Evolutionary conservation across 2,113 vertebrate species (phyloP).

Genomic region (Pyrgilauda ruficollis): DNA sequence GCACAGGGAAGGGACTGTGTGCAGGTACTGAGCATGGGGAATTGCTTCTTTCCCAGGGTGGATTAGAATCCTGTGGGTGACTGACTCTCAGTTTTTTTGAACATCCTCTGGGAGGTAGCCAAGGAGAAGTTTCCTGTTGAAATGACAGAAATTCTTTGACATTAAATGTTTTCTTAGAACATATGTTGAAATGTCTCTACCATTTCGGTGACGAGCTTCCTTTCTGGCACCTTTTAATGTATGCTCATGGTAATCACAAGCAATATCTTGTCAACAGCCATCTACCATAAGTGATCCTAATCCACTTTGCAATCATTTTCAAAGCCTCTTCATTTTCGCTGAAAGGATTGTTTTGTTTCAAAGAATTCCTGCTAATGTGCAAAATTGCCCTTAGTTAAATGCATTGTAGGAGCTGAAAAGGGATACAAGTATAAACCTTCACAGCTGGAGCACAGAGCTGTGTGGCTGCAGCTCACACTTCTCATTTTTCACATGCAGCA

Average conservation of each 20-base stretch:
- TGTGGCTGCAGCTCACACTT: background rate
- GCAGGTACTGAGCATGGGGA: background rate
- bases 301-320: conserved; percentile 60
- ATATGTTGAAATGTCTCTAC: conserved; percentile 45
- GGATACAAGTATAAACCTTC: conserved; percentile 42
- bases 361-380: conserved; percentile 63
- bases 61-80: background rate
- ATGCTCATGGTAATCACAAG: conserved; percentile 29
- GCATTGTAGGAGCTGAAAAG: conserved; percentile 48
- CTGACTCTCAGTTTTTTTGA: background rate
- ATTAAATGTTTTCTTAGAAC: conserved; percentile 27
- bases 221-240: conserved; percentile 43
- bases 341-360: conserved; percentile 52
- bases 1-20: background rate
- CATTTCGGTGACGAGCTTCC: conserved; percentile 1
- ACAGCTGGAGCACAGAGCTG: conserved; percentile 41
- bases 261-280: conserved; percentile 51
- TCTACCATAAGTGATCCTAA: conserved; percentile 55
- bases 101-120: conserved; percentile 14
- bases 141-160: conserved; percentile 41
- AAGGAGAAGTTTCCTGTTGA: conserved; percentile 17
- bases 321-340: conserved; percentile 60
- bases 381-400: conserved; percentile 63
- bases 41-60: background rate
- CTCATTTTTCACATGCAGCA: background rate